A percentile compares a stretch with the other conserved stretches of the same genome.
These are phyloP conservation scores for Eremophila alpestris DNA, from an alignment of 2,797 vertebrate genomes.

Conservation along the genomic window DNA sequence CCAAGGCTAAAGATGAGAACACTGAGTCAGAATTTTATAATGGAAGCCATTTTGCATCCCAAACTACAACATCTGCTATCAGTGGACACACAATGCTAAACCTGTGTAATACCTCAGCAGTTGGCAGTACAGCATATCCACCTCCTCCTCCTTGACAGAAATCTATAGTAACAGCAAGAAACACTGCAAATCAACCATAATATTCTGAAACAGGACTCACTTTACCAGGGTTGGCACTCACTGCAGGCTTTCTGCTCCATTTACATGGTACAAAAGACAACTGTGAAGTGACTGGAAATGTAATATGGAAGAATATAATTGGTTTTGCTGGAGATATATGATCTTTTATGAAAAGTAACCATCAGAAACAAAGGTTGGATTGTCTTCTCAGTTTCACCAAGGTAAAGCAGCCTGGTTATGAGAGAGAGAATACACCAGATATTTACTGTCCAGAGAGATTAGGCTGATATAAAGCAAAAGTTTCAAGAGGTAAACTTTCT, in stretches of 20 bases:
- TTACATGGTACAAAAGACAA: background rate
- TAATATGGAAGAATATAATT: background rate
- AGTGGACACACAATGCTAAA: background rate
- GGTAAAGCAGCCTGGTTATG: background rate
- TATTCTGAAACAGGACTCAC: background rate
- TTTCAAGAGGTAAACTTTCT: background rate
- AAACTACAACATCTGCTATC: background rate
- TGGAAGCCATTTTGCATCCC: background rate
- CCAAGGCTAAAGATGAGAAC: background rate
- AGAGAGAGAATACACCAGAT: background rate
- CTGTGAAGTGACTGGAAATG: background rate
- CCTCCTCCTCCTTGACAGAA: background rate
- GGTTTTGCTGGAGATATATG: background rate
- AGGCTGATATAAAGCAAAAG: background rate
- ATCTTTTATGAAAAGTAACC: background rate
- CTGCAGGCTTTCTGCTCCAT: background rate
- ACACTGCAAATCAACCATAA: background rate
- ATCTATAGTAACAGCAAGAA: background rate
- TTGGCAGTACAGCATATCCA: background rate
- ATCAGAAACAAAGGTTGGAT: slow-evolving; percentile 4
- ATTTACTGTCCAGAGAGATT: background rate
- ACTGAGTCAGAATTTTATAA: background rate
- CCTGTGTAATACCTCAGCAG: background rate
- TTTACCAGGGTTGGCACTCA: background rate
- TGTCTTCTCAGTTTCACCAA: background rate